Evolutionary conservation across 37 sponge, comb jelly and placozoan genomes (phyloP).

Genomic region (Halisarca cf. caerulea): DNA sequence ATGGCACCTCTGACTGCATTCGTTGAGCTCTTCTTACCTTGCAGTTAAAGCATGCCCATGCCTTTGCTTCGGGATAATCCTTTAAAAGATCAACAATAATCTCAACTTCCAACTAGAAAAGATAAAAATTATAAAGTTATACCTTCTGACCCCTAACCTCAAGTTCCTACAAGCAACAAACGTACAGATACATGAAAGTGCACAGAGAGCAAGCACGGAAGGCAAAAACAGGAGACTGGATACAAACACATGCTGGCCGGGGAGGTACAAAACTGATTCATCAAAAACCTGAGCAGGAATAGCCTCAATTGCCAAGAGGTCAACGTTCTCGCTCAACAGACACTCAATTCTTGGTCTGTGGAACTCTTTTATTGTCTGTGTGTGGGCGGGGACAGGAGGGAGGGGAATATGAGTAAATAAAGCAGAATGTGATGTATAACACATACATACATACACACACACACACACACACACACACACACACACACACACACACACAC

Average conservation of each 20-base stretch:
- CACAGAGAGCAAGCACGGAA: no score
- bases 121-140: neutral
- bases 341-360: conserved; percentile 22
- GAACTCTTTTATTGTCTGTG: neutral
- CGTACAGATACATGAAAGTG: no score
- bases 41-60: conserved; percentile 79
- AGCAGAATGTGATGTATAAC: no score
- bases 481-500: neutral
- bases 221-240: no score
- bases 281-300: conserved; percentile 6
- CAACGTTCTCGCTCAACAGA: neutral
- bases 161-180: no score
- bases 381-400: no score
- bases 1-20: no score
- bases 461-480: neutral
- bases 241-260: no score
- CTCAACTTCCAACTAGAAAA: conserved; percentile 52
- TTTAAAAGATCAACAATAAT: conserved; percentile 48
- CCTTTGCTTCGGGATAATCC: conserved; percentile 68
- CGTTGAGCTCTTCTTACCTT: conserved; percentile 63
- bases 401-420: no score
- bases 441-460: no score
- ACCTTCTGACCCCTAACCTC: no score
- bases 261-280: no score
- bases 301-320: neutral